These are phyloP conservation scores for Chloropsis hardwickii DNA, from an alignment of 2,113 vertebrate species.

Conservation along the genomic window DNA sequence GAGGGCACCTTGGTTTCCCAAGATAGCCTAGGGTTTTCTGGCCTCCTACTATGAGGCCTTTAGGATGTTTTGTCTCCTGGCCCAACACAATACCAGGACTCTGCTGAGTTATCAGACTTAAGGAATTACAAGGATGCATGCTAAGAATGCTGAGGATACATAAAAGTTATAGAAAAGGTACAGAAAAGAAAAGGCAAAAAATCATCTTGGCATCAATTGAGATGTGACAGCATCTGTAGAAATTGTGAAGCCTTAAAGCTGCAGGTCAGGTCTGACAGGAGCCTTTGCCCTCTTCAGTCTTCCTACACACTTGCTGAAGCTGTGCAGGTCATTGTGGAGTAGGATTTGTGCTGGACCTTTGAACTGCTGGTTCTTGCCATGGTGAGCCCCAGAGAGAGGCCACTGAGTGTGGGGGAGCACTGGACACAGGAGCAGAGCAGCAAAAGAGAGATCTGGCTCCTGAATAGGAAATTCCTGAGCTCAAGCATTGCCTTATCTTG, in stretches of 20 bases:
- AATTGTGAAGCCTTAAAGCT: not conserved
- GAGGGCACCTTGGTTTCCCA: not conserved
- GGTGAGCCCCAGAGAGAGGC: not conserved
- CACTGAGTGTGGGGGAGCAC: not conserved
- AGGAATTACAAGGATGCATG: not conserved
- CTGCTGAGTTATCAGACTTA: not conserved
- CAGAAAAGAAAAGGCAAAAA: not conserved
- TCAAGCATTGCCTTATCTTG: not conserved
- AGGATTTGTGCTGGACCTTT: not conserved
- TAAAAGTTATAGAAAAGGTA: not conserved
- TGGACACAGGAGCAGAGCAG: not conserved
- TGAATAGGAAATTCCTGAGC: not conserved
- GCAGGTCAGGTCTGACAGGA: not conserved
- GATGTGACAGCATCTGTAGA: not conserved
- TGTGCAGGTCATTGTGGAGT: not conserved
- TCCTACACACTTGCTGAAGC: not conserved
- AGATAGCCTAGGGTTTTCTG: accelerated
- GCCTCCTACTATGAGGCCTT: not conserved
- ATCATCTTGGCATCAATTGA: not conserved
- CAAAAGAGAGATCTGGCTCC: not conserved
- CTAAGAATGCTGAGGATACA: not conserved
- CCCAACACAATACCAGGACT: not conserved
- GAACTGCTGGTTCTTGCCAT: not conserved
- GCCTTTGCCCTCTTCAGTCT: not conserved
- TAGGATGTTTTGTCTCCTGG: not conserved